Evolutionary conservation across 1,140 invertebrate genomes (phyloP), one percentile per base, ranked within the genome.

Genomic region (Drosophila micromelanica): DNA sequence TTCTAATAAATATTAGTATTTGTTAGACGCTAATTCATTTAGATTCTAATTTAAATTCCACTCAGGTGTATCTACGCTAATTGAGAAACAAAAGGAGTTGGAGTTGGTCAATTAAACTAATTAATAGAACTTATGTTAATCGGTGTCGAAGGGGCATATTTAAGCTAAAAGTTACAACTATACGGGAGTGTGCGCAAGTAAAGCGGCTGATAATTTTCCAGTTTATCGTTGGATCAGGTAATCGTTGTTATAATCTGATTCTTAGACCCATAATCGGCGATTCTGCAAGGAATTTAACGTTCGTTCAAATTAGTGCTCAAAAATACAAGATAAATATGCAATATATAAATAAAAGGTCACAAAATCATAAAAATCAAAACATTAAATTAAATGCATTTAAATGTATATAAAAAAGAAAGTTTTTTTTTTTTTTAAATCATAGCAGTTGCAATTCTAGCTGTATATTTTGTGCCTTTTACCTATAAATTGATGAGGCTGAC

Each of bases 401-500:
- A 17, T 17, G 1, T 17, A 17, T 17, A 17, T 1, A 17, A 17
- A 17, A 17, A 17, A 17, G n/a, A n/a, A n/a, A n/a, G n/a, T n/a
- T n/a, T n/a, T n/a, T n/a, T n/a, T 17, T 17, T 1, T 17, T 17
- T 17, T 17, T 17, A 17, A 62, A 60, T 54, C 12, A 0, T 61
- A 75, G 40, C 46, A 73, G 32, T 17, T 64, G 27, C 42, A 43
- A 45, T n/a, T 40, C 56, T 55, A 51, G 46, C 13, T 30, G 1
- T 35, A 48, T 52, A 67, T 78, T 82, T 90, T 91, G 90, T 91
- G 90, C 87, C 90, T 91, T 90, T 91, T 93, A 95, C 94, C 94
- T 94, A 92, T 94, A 94, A 64, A 94, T 94, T 70, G 94, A 94
- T 72, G 94, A 95, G 49, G 94, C 93, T 71, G 94, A 95, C 51